These are phyloP conservation scores for Pachyramphus minor DNA, from an alignment of 2,113 vertebrate genomes.

Conservation along the genomic window DNA sequence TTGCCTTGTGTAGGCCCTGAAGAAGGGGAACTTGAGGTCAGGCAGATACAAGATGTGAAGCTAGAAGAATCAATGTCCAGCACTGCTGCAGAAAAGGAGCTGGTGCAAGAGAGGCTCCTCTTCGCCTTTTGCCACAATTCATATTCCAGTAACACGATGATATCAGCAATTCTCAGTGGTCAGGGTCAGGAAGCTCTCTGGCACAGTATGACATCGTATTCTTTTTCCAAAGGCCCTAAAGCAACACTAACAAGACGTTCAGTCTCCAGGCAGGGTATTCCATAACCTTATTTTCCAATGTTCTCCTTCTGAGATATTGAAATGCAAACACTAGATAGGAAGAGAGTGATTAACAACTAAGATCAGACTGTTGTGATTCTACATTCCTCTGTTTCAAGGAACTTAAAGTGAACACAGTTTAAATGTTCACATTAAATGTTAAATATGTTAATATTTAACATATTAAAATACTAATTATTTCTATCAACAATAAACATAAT, in stretches of 20 bases:
- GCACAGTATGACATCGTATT: not conserved
- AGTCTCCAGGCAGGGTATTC: not conserved
- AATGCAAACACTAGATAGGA: not conserved
- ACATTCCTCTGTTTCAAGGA: not conserved
- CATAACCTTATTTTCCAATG: not conserved
- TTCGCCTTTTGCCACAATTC: not conserved
- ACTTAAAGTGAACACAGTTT: not conserved
- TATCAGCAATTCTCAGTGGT: not conserved
- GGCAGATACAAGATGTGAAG: too few species aligned
- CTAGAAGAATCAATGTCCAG: not conserved
- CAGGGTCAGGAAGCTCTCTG: not conserved
- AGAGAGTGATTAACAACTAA: not conserved
- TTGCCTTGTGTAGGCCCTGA: accelerated
- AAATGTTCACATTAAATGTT: not conserved
- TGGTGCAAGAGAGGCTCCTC: not conserved
- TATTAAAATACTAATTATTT: too few species aligned
- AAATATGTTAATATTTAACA: too few species aligned
- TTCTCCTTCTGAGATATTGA: not conserved
- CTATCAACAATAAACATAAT: not conserved
- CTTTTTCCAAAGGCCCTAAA: not conserved
- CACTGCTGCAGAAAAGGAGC: too few species aligned
- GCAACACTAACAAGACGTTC: not conserved
- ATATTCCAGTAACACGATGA: not conserved
- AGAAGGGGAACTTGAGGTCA: not conserved
- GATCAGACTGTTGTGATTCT: not conserved